A percentile compares a stretch with the other conserved stretches of the same genome.
These are phyloP conservation scores for Eleginops maclovinus DNA, from an alignment of 2,113 vertebrate genomes.

Conservation along the genomic window DNA sequence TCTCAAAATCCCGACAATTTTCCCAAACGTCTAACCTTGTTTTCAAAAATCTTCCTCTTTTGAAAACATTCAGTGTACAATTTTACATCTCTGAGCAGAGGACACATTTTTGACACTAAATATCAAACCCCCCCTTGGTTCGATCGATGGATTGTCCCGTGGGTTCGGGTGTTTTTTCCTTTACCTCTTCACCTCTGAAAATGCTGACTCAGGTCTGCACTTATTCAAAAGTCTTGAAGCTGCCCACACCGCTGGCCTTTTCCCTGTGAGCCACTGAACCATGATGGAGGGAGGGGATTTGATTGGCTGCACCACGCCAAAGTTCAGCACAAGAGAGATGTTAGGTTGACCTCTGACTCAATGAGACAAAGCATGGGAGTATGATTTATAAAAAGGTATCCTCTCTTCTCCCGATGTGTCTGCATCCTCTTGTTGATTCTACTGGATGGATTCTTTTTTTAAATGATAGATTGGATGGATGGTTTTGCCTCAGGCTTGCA, in stretches of 20 bases:
- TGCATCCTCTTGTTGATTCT: background rate
- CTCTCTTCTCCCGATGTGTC: background rate
- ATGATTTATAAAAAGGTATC: background rate
- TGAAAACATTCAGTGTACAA: too few species aligned
- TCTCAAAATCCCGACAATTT: too few species aligned
- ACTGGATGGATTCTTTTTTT: background rate
- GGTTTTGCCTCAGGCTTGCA: background rate
- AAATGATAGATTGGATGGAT: background rate
- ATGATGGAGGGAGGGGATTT: background rate
- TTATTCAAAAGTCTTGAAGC: slow-evolving; percentile 15
- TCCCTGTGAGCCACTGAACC: slow-evolving; percentile 4
- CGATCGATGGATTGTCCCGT: background rate
- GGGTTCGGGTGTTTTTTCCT: slow-evolving; percentile 3
- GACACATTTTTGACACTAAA: too few species aligned
- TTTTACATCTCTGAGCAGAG: too few species aligned
- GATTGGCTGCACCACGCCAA: background rate
- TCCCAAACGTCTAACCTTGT: too few species aligned
- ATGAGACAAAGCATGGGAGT: background rate
- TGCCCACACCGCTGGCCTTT: slow-evolving; percentile 32
- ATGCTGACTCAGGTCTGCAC: background rate
- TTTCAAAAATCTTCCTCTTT: too few species aligned
- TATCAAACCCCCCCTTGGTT: background rate
- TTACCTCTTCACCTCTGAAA: slow-evolving; percentile 14
- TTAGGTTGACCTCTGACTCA: slow-evolving; percentile 6
- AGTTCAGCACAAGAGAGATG: slow-evolving; percentile 11